Base-by-base conservation (phyloP, 1,140 invertebrate genomes). In the Brachionus plicatilis region DNA sequence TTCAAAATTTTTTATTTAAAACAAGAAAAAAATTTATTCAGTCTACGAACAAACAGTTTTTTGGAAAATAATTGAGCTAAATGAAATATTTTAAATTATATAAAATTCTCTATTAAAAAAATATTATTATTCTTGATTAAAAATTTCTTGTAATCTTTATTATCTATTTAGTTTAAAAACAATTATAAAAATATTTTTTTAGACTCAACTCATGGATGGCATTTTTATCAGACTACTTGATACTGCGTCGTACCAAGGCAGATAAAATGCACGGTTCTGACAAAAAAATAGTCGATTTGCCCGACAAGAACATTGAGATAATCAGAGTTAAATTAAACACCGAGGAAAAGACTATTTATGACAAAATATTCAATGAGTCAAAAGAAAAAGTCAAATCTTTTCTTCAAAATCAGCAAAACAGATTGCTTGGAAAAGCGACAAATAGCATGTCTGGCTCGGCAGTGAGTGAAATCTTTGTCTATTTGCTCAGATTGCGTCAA, bases 211-310 rank as follows among this genome's bases (percentile, higher is more conserved):
- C 93, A 86, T 89, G 95, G 37, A 89, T 97, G 3, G 92, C 93
- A 85, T 93, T 93, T 0, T 90, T 97, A 0, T 93, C 95, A 87
- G 94, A 94, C 85, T 92, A 92, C 2, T 87, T 97, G 0, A 92
- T 97, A 91, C 89, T 98, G 68, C 90, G 95, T 9, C 91, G 95
- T 78, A 96, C 94, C 0, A 97, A 97, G 89, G 33, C 60, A 1
- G 90, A 90, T 53, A 93, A 95, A 87, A 90, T 94, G 84, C 88
- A 91, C 43, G 89, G 90, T 27, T 92, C 92, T 0, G 88, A 88
- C 8, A 87, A 87, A 76, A 83, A 85, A 27, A 86, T 94, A 0
- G 88, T 92, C 17, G 90, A 88, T 37, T 90, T 96, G 70, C 94
- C 94, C 0, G 87, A 91, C 5, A 93, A 94, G 86, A 88, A 88